A percentile compares a stretch with the other conserved stretches of the same genome.
Conservation (phyloP, 1,140 invertebrate species). For the Andrena cerasifolii region DNA sequence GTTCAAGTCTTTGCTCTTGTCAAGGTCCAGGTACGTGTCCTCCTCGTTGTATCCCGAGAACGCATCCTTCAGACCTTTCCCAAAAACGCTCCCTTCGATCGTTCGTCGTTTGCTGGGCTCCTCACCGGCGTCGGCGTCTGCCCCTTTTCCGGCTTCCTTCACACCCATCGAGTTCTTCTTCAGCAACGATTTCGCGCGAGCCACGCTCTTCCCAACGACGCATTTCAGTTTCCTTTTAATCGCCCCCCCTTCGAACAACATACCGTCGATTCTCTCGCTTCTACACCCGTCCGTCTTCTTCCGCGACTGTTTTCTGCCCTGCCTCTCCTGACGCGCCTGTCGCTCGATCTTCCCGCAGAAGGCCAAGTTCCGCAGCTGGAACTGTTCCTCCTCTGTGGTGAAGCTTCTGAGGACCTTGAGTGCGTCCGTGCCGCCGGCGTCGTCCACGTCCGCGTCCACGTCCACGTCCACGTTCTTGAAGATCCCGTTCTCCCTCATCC, state of each 20-base stretch:
- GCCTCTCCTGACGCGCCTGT: neutral
- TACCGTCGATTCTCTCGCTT: neutral
- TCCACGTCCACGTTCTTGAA: constrained; percentile 31
- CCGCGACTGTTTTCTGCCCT: constrained; percentile 3
- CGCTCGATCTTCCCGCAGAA: constrained; percentile 31
- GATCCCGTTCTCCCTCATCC: constrained; percentile 64
- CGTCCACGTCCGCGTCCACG: constrained; percentile 62
- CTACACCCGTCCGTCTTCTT: constrained; percentile 9
- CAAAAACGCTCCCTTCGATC: neutral
- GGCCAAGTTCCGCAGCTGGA: constrained; percentile 7
- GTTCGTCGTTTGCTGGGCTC: neutral
- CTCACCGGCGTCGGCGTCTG: neutral
- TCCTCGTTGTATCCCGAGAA: constrained; percentile 6
- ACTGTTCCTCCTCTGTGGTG: constrained; percentile 62
- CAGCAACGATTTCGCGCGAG: too few species aligned
- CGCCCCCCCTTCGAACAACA: constrained; percentile 15
- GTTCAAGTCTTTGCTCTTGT: constrained; percentile 39
- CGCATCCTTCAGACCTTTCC: neutral
- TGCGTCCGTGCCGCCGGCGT: constrained; percentile 70
- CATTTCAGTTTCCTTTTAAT: too few species aligned
- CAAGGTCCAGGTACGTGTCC: constrained; percentile 30
- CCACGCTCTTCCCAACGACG: too few species aligned
- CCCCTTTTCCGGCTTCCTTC: too few species aligned
- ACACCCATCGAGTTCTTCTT: too few species aligned
- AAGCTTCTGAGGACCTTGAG: constrained; percentile 75